phyloP scores from a whole-genome alignment of 2,888 invertebrate genomes.

The Pseudococcus longispinus region DNA sequence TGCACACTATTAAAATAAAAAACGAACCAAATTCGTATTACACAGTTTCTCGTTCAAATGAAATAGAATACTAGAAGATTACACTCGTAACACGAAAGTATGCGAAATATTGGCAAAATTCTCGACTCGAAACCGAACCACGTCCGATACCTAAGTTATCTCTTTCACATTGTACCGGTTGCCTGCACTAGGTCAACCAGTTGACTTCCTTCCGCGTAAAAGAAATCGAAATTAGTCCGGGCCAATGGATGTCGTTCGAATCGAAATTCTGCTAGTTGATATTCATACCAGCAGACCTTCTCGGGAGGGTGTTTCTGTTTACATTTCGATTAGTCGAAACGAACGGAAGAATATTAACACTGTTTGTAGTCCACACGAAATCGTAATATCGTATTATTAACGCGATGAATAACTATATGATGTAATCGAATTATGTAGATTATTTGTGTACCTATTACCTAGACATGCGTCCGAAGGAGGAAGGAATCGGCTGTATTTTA shows the following conservation, averaged over 20 bases:
- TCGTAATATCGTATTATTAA: neutral
- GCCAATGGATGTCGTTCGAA: neutral
- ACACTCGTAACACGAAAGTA: neutral
- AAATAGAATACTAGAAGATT: neutral
- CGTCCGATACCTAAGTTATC: neutral
- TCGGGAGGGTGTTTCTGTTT: neutral
- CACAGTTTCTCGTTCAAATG: neutral
- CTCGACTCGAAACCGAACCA: neutral
- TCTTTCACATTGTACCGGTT: constrained; percentile 2
- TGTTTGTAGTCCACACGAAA: neutral
- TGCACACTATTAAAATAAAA: too few species aligned
- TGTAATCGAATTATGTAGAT: neutral
- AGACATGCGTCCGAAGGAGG: neutral
- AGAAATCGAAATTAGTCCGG: constrained; percentile 5
- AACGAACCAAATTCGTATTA: neutral
- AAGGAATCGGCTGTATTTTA: neutral
- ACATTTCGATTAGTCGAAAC: neutral
- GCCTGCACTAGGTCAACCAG: neutral
- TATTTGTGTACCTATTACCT: neutral
- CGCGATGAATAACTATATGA: neutral
- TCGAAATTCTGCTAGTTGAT: neutral
- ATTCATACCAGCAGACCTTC: neutral
- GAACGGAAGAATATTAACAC: neutral
- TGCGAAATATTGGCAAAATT: neutral
- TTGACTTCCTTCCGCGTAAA: neutral